phyloP scores from a whole-genome alignment of 2,113 vertebrate species.

The Calcarius ornatus region DNA sequence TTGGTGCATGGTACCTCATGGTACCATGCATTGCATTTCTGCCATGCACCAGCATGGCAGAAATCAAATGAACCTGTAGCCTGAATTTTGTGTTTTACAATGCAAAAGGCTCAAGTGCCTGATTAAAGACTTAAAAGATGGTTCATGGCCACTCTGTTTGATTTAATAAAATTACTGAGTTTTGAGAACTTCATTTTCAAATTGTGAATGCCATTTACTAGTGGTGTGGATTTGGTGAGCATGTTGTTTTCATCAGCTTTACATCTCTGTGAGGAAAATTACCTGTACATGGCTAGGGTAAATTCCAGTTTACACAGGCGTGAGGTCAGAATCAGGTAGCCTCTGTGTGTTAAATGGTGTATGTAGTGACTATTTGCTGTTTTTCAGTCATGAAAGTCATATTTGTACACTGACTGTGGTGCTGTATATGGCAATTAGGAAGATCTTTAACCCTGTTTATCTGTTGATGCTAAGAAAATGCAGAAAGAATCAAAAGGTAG shows the following conservation, averaged over 20 bases:
- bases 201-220: accelerated
- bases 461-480: not conserved
- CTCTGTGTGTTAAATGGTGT: not conserved
- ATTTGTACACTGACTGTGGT: not conserved
- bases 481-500: not conserved
- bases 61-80: not conserved
- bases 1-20: not conserved
- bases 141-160: not conserved
- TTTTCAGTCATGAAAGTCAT: not conserved
- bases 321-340: not conserved
- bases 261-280: not conserved
- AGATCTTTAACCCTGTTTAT: not conserved
- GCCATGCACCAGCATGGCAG: too few species aligned
- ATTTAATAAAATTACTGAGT: not conserved
- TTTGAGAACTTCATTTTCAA: not conserved
- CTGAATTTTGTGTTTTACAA: not conserved
- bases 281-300: not conserved
- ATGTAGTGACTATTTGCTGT: not conserved
- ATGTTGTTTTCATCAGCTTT: not conserved
- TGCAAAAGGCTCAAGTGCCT: not conserved
- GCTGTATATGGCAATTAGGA: not conserved
- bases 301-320: not conserved
- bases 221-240: not conserved
- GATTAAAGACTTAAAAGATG: not conserved
- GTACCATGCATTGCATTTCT: too few species aligned